Base-by-base conservation (phyloP, 2,888 invertebrate species). In the Tetanocera ferruginea region DNA sequence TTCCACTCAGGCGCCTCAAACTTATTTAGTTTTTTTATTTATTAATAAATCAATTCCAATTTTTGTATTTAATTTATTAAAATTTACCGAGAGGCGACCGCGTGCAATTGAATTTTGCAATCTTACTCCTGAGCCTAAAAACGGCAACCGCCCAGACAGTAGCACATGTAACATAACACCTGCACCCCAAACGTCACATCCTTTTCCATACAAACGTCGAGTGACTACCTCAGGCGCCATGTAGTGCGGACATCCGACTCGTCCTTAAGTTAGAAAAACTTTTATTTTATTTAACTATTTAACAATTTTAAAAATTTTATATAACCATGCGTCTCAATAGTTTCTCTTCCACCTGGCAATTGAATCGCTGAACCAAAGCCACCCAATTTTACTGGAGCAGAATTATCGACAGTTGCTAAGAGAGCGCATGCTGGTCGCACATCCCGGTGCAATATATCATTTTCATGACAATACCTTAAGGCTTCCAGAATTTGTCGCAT, bases 191-290 rank as follows among this genome's bases (percentile, higher is more conserved):
- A 99, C 96, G 90, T 99, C 99, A 82, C 98, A 97, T 0, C 97
- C 95, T 89, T 98, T 98, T 52, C 96, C 96, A 91, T 97, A 97
- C 84, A 96, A 93, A 89, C 96, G 94, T 86, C 96, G 93, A 80
- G 96, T 94, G 25, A 99, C 96, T 81, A 99, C 96, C 91, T 99
- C 99, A 0, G 99, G 99, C 1, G 98, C 96, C 97, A 99, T 98
- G 90, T 98, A 99, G 90, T 97, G 97, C 17, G 98, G 97, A 78
- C 97, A 97, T 52, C 98, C 98, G 80, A 98, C 95, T 81, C 97
- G 95, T 89, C 96, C 97, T 97, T 90, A n/a, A n/a, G n/a, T n/a
- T n/a, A n/a, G 72, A 87, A 85, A 77, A 31, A 43, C n/a, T n/a
- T 31, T 31, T 31, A 4, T 31, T 31, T 4, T 31, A 31, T 31